These are phyloP conservation scores for Jordanella pulchra DNA, from an alignment of 2,797 vertebrate species.

Conservation along the genomic window DNA sequence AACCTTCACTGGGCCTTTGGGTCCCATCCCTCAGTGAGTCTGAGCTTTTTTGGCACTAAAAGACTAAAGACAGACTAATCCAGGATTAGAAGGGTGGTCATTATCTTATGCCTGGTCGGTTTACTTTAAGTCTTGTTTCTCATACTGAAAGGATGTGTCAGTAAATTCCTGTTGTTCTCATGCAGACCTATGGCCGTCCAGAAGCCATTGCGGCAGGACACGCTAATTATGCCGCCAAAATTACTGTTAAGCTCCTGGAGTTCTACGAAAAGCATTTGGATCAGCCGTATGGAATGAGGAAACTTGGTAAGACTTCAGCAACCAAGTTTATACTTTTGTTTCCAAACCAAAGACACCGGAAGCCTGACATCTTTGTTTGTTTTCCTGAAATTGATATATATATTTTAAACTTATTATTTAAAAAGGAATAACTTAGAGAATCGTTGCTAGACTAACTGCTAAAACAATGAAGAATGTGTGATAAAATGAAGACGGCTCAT, in stretches of 20 bases:
- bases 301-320: conserved; percentile 65
- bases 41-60: neutral
- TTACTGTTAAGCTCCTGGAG: conserved; percentile 57
- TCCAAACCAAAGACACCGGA: no score
- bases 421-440: neutral
- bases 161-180: neutral
- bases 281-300: conserved; percentile 36
- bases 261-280: conserved; percentile 54
- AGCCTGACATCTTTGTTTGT: neutral
- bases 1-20: no score
- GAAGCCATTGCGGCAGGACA: conserved; percentile 49
- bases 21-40: neutral
- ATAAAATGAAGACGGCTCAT: neutral
- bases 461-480: neutral
- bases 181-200: conserved; percentile 70
- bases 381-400: neutral
- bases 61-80: neutral
- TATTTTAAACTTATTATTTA: neutral
- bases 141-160: neutral
- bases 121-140: neutral
- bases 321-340: neutral
- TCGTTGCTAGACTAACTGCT: neutral
- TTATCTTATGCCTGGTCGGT: neutral
- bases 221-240: conserved; percentile 48
- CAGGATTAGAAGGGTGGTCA: neutral